These are phyloP conservation scores for Latrodectus hesperus DNA, from an alignment of 2,888 invertebrate species.

Conservation along the genomic window DNA sequence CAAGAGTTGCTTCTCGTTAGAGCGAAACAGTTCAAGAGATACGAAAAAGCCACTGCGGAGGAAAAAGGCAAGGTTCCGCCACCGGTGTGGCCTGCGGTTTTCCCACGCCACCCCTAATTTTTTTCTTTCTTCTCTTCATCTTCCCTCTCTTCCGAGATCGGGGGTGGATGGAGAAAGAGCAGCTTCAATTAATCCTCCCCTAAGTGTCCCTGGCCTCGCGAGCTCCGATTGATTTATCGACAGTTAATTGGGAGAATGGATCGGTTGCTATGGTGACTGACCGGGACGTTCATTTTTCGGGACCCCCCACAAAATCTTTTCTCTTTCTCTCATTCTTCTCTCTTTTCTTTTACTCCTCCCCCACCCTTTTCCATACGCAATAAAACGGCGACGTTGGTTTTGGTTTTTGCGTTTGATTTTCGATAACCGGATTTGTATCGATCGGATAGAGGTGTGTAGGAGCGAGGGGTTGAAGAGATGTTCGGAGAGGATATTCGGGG, in stretches of 20 bases:
- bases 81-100: conserved; percentile 60
- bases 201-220: conserved; percentile 67
- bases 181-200: conserved; percentile 69
- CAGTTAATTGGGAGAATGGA: conserved; percentile 71
- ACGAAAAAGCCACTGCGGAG: conserved; percentile 25
- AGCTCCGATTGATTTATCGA: conserved; percentile 71
- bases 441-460: conserved; percentile 44
- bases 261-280: conserved; percentile 70
- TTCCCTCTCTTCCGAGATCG: conserved; percentile 9
- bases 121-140: conserved; percentile 3
- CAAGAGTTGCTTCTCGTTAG: conserved; percentile 38
- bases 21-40: conserved; percentile 26
- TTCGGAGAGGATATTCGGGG: conserved; percentile 10
- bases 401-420: conserved; percentile 70
- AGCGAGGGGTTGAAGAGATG: conserved; percentile 27
- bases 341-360: conserved; percentile 18
- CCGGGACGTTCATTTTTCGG: conserved; percentile 65
- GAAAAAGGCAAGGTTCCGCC: conserved; percentile 37
- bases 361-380: conserved; percentile 48
- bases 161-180: conserved; percentile 32
- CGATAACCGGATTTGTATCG: conserved; percentile 71
- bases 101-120: conserved; percentile 53
- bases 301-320: conserved; percentile 23
- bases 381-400: conserved; percentile 68
- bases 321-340: conserved; percentile 37